Base-by-base conservation (phyloP, 2,888 invertebrate genomes). In the Lasioglossum morio region DNA sequence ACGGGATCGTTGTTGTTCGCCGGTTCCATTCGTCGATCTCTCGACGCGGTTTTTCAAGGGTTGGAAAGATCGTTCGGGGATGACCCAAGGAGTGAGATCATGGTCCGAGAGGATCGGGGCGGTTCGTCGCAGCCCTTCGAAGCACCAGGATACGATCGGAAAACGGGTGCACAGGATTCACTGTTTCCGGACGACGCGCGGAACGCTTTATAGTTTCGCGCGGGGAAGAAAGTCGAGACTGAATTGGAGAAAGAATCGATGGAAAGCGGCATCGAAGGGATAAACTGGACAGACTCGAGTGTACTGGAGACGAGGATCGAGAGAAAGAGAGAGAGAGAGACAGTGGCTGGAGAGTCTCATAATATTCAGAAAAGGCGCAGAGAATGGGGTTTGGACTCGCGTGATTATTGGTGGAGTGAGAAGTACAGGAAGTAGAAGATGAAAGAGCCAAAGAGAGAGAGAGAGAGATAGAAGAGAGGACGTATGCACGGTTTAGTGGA, bases 401-500 rank as follows among this genome's bases (percentile, higher is more conserved):
- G 10, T 8, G 63, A 57, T n/a, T 57, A 57, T 63, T 30, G 63
- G 2, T 16, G 63, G 16, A 8, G 23, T 19, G 23, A 63, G 60
- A 57, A 48, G 19, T n/a, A 43, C 5, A 70, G 70, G n/a, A 40
- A 81, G 48, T 77, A n/a, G 16, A 46, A 19, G 34, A 30, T 27
- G 16, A 60, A 19, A 63, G 16, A 63, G 63, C 30, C 16, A 30
- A 30, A 77, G 48, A 96, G 96, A 96, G 94, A 95, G 95, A 60
- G n/a, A 60, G 27, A 27, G 4, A 60, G n/a, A 30, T 0, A 5
- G 10, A 57, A 81, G 57, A 81, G 30, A 60, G 82, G 81, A 85
- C 43, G n/a, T 80, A 85, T 81, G 66, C 53, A 77, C 79, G 80
- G 81, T 60, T 23, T 30, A 46, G 78, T 34, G 84, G 80, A 84